Percentiles rank a stretch among this genome's conserved stretches.
These are phyloP conservation scores for Eupithecia exiguata DNA, from an alignment of 2,888 invertebrate species.

Conservation along the genomic window DNA sequence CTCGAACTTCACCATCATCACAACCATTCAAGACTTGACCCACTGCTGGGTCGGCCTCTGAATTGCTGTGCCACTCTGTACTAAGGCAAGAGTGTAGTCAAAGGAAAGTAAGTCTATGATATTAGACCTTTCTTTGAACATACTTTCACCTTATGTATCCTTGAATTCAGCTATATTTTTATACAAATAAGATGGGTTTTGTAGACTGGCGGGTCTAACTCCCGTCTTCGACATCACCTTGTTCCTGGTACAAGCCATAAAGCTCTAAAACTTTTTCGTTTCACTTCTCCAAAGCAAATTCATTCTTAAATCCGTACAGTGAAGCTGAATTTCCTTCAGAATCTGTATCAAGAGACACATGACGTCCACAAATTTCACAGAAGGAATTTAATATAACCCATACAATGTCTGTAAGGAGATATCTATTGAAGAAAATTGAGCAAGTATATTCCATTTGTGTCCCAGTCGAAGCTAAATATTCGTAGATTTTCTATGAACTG, in stretches of 20 bases:
- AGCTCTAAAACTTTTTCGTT: neutral
- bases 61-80: neutral
- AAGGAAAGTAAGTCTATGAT: neutral
- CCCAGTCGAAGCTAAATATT: slow-evolving; percentile 16
- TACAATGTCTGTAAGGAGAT: slow-evolving; percentile 29
- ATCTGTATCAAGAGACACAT: slow-evolving; percentile 10
- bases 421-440: slow-evolving; percentile 32
- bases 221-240: neutral
- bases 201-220: neutral
- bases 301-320: neutral
- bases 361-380: neutral
- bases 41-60: neutral
- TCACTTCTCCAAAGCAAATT: neutral
- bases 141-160: neutral
- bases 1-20: neutral
- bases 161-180: neutral
- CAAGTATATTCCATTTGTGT: slow-evolving; percentile 23
- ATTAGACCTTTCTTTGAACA: neutral
- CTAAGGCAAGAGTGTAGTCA: too few relatives aligned
- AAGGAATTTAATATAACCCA: slow-evolving; percentile 34
- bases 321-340: slow-evolving; percentile 9
- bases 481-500: neutral
- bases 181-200: neutral
- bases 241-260: neutral
- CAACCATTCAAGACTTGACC: neutral